phyloP scores from a whole-genome alignment of 2,113 vertebrate species.

The Hemichromis elongatus region DNA sequence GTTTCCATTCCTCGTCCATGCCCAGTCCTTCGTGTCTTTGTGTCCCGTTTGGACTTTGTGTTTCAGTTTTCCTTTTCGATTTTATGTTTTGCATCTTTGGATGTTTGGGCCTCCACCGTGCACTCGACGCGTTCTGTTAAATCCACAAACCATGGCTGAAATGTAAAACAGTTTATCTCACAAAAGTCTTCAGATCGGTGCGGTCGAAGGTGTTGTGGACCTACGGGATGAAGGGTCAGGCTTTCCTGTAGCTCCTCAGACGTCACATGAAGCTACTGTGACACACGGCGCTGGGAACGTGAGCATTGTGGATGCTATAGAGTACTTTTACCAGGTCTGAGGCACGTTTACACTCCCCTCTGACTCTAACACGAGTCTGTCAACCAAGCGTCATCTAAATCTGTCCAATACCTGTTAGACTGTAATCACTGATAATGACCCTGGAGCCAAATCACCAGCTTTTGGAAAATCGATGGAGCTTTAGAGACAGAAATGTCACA shows the following conservation, averaged over 20 bases:
- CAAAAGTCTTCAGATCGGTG: accelerated
- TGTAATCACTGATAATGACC: not conserved
- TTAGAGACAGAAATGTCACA: not conserved
- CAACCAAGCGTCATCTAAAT: not conserved
- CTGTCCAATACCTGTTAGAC: not conserved
- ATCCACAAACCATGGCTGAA: not conserved
- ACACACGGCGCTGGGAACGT: not conserved
- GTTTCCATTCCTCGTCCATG: not conserved
- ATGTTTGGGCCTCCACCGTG: not conserved
- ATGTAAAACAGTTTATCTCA: not conserved
- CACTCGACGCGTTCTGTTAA: not conserved
- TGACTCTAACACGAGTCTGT: not conserved
- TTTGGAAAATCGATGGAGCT: not conserved
- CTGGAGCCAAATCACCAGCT: not conserved
- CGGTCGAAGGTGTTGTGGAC: accelerated
- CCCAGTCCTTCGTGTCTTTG: not conserved
- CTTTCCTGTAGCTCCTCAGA: not conserved
- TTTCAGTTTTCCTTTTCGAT: not conserved
- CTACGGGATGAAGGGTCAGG: not conserved
- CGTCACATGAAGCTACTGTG: too few relatives aligned
- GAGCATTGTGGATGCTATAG: not conserved
- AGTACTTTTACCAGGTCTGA: not conserved
- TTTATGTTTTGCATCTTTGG: not conserved
- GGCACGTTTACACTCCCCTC: not conserved
- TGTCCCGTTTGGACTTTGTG: not conserved